Evolutionary conservation across 1,140 invertebrate genomes (phyloP), one percentile per base, ranked within the genome.

Genomic region (Penaeus chinensis): DNA sequence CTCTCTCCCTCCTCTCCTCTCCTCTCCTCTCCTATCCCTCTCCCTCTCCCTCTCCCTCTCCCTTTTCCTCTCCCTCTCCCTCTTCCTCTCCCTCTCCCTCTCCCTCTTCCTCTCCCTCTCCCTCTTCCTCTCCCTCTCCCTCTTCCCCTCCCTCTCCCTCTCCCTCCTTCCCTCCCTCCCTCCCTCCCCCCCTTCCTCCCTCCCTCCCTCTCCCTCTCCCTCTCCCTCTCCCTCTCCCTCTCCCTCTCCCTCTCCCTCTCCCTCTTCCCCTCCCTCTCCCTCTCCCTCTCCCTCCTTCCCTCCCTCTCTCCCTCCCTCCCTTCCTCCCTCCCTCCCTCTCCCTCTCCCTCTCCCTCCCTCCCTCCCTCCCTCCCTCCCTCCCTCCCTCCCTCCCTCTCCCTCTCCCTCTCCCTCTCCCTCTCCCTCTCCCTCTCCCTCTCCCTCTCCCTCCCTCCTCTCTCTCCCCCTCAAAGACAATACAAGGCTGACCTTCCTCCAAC

Each of bases 301-400:
- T 22, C 37, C 10, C 37, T 54, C n/a, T 7, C 13, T 19, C 13
- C 54, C 18, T 8, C 22, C 1, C 42, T 32, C 24, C 13, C 22
- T 80, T 32, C 20, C 54, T 82, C 18, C 3, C 62, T 82, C 80
- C 24, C 62, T 66, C 60, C 62, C 60, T 82, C 80, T 65, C 62
- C 32, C 60, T 65, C 80, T 82, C 60, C 24, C 62, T 65, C 60
- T 24, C 32, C 22, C n/a, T 60, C 22, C 7, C 37, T 42, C 37
- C 4, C 37, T 5, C 37, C 4, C 37, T 42, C 37, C 7, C 4
- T 42, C 2, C 54, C 82, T 74, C 20, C 77, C 24, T 65, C 19
- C 8, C 85, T 71, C 3, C 3, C 3, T 2, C 18, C 32, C 32
- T 5, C 69, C n/a, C 24, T 18, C 24, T 10, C 13, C 13, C 24